phyloP scores from a whole-genome alignment of 2,888 invertebrate species.

The Crepidodera aurea region DNA sequence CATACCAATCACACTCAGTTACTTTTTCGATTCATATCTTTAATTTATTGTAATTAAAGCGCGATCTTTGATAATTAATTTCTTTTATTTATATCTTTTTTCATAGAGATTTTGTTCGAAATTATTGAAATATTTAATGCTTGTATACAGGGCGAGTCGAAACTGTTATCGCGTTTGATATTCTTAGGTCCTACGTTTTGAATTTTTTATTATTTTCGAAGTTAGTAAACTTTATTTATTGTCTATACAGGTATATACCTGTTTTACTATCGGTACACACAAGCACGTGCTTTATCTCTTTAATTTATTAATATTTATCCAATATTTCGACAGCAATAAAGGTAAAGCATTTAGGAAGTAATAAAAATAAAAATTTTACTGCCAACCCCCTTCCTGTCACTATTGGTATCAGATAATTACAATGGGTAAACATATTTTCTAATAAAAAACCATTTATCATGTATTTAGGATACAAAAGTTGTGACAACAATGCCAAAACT shows the following conservation, averaged over 20 bases:
- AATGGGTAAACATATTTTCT: slow-evolving; percentile 23
- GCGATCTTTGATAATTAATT: neutral
- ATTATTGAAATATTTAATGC: too few relatives aligned
- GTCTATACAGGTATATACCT: neutral
- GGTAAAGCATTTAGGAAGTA: slow-evolving; percentile 12
- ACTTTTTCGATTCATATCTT: slow-evolving; percentile 2
- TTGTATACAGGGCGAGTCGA: too few relatives aligned
- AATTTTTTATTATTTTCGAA: too few relatives aligned
- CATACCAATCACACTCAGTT: neutral
- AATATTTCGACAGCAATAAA: slow-evolving; percentile 15
- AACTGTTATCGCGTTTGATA: too few relatives aligned
- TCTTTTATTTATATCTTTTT: too few relatives aligned
- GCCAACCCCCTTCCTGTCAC: neutral
- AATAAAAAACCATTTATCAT: slow-evolving; percentile 51
- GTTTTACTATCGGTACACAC: neutral
- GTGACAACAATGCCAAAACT: slow-evolving; percentile 50
- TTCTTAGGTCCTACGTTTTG: too few relatives aligned
- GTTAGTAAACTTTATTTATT: too few relatives aligned
- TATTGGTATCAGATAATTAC: slow-evolving; percentile 9
- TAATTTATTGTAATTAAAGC: slow-evolving; percentile 3
- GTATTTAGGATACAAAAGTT: slow-evolving; percentile 46
- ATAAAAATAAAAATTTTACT: slow-evolving; percentile 9
- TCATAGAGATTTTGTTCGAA: too few relatives aligned
- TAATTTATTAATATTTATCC: slow-evolving; percentile 1
- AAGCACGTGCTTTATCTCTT: slow-evolving; percentile 14